Evolutionary conservation across 2,113 vertebrate genomes (phyloP).

Genomic region (Ptilorrhoa leucosticta): DNA sequence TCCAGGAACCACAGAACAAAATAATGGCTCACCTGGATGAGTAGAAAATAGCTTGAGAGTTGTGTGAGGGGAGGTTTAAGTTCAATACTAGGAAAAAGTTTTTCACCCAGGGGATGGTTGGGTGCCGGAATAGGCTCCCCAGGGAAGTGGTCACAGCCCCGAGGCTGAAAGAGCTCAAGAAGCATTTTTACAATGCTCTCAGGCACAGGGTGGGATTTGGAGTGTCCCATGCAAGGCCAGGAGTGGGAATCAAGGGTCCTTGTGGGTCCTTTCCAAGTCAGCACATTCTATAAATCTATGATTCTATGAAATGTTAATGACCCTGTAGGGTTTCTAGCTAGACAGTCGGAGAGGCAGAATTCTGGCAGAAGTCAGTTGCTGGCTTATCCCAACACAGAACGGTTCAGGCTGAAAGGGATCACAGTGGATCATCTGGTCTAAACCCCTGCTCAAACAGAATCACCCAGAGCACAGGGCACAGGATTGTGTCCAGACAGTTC

Average conservation of each 20-base stretch:
- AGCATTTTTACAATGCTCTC: rapidly evolving
- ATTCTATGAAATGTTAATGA: neutral
- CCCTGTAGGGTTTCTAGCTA: neutral
- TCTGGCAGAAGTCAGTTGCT: neutral
- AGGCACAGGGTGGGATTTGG: neutral
- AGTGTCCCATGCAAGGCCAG: neutral
- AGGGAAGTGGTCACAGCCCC: rapidly evolving
- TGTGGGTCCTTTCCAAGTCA: neutral
- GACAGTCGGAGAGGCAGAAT: neutral
- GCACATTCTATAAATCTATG: neutral
- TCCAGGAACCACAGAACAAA: neutral
- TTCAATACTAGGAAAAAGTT: neutral
- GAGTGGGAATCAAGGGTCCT: neutral
- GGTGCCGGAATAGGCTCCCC: neutral
- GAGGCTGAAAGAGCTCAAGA: neutral
- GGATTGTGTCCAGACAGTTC: neutral
- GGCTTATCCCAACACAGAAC: neutral
- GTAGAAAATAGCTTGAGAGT: neutral
- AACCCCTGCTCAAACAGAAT: neutral
- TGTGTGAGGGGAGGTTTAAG: neutral
- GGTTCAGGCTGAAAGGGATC: neutral
- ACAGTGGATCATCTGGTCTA: neutral
- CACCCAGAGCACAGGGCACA: neutral
- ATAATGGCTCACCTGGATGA: neutral
- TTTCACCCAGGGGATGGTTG: neutral